phyloP scores from a whole-genome alignment of 2,888 invertebrate genomes.

The Thera obeliscata region DNA sequence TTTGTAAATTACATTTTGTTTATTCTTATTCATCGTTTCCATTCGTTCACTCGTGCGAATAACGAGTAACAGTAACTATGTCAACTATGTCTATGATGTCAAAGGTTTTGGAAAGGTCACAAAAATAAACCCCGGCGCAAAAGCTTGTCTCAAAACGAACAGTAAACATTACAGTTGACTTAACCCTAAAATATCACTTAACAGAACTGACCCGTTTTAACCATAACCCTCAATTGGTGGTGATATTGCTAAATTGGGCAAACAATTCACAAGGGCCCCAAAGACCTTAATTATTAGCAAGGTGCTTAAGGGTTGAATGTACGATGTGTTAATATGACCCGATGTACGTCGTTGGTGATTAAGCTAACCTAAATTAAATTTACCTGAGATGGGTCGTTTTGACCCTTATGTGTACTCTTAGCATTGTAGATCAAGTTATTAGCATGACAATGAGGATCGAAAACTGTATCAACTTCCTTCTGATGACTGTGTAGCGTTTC shows the following conservation, averaged over 20 bases:
- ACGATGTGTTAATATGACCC: slow-evolving; percentile 79
- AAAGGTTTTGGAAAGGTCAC: background rate
- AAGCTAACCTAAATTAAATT: slow-evolving; percentile 77
- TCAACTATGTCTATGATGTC: too few species aligned
- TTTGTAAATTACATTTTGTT: too few species aligned
- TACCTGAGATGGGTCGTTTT: slow-evolving; percentile 67
- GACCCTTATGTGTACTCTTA: slow-evolving; percentile 40
- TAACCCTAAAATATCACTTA: slow-evolving; percentile 59
- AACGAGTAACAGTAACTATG: too few species aligned
- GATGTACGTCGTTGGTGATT: slow-evolving; percentile 73
- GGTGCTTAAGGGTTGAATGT: slow-evolving; percentile 80
- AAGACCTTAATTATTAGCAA: slow-evolving; percentile 81
- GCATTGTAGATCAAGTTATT: slow-evolving; percentile 6
- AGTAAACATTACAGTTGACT: slow-evolving; percentile 36
- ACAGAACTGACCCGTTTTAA: slow-evolving; percentile 60
- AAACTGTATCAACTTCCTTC: too few species aligned
- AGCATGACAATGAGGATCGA: slow-evolving; percentile 1
- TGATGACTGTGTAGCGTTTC: too few species aligned
- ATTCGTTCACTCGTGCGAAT: too few species aligned
- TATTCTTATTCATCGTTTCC: too few species aligned
- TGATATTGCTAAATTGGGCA: slow-evolving; percentile 72
- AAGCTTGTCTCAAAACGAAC: slow-evolving; percentile 6
- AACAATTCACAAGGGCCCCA: slow-evolving; percentile 62
- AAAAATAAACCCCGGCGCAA: background rate
- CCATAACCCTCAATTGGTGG: slow-evolving; percentile 60